Evolutionary conservation across 92 coral and sea anemone genomes (phyloP).

Genomic region (Montipora capitata): DNA sequence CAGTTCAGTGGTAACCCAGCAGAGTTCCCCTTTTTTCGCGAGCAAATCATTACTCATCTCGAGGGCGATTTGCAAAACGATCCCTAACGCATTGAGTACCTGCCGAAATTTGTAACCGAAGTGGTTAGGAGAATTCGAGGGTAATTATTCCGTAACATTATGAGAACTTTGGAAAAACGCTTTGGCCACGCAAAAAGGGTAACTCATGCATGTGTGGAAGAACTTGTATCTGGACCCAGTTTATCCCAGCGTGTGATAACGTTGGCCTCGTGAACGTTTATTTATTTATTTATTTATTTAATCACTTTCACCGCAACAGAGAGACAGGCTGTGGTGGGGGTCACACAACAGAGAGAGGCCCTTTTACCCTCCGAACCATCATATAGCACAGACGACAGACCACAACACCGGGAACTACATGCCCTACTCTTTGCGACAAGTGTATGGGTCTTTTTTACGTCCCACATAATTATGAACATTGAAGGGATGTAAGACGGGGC

Average conservation of each 20-base stretch:
- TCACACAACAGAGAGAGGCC: no score
- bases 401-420: no score
- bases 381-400: no score
- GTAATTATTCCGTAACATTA: slow-evolving; percentile 53
- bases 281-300: no score
- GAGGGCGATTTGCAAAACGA: slow-evolving; percentile 67
- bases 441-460: no score
- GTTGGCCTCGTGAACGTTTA: slow-evolving; percentile 48
- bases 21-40: slow-evolving; percentile 69
- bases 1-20: slow-evolving; percentile 68
- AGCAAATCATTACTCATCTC: slow-evolving; percentile 54
- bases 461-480: no score
- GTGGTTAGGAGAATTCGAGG: slow-evolving; percentile 72
- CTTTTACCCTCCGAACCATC: no score
- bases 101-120: slow-evolving; percentile 67
- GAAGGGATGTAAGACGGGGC: no score
- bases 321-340: no score
- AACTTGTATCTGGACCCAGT: slow-evolving; percentile 65
- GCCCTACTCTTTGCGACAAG: no score
- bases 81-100: slow-evolving; percentile 60
- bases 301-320: no score
- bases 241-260: slow-evolving; percentile 53
- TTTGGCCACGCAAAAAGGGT: slow-evolving; percentile 64
- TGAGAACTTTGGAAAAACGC: slow-evolving; percentile 58
- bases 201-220: slow-evolving; percentile 66